A percentile compares a stretch with the other conserved stretches of the same genome.
Evolutionary conservation across 2,113 vertebrate species (phyloP).

Genomic region (Megaceryle torquata): DNA sequence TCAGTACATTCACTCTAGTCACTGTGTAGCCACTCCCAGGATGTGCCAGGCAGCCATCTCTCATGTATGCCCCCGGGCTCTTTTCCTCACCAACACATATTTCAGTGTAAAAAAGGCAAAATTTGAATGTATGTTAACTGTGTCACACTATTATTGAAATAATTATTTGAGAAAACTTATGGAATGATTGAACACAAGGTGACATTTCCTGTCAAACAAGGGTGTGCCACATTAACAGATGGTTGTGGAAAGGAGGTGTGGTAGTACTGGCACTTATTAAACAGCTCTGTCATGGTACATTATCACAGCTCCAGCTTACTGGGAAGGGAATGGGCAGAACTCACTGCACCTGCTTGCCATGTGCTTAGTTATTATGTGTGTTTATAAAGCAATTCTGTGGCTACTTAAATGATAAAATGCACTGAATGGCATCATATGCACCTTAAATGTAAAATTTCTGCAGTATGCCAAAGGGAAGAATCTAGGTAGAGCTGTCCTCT

Average conservation of each 20-base stretch:
- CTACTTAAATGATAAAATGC: conserved; percentile 17
- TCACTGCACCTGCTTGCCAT: not conserved
- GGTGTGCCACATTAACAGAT: not conserved
- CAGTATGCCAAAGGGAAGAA: not conserved
- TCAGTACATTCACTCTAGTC: not conserved
- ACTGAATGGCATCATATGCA: not conserved
- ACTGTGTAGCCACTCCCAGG: not conserved
- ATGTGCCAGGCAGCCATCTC: not conserved
- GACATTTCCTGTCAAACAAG: conserved; percentile 40
- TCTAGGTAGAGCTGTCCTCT: not conserved
- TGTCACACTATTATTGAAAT: not conserved
- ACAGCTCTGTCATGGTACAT: not conserved
- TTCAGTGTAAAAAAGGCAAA: conserved; percentile 1
- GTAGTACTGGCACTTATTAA: not conserved
- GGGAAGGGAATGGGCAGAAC: not conserved
- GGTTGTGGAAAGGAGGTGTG: not conserved
- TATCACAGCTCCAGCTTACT: not conserved
- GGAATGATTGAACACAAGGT: not conserved
- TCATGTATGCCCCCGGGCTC: not conserved
- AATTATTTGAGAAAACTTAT: not conserved
- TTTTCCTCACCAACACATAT: not conserved
- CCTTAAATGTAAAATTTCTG: not conserved
- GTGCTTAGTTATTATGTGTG: conserved; percentile 1
- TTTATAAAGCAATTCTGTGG: conserved; percentile 24
- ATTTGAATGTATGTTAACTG: not conserved